These are phyloP conservation scores for Pterobdella sp. DNA, from an alignment of 2,888 invertebrate genomes.

Conservation along the genomic window DNA sequence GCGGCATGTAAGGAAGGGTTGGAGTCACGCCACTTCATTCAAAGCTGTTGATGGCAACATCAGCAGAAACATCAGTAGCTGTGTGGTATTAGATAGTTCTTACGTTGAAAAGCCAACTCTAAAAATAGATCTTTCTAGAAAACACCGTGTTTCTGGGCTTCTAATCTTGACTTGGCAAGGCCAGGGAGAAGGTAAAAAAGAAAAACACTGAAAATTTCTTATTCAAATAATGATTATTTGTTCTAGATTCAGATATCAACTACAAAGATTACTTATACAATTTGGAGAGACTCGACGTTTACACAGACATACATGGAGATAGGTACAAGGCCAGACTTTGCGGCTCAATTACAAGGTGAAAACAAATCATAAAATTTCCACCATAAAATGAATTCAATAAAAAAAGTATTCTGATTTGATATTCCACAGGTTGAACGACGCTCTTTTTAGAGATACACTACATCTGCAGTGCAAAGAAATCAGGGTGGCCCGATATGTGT, in stretches of 20 bases:
- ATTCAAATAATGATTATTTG: neutral
- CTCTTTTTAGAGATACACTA: constrained; percentile 19
- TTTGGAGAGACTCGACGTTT: constrained; percentile 21
- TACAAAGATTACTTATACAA: constrained; percentile 28
- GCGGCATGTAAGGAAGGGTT: constrained; percentile 49
- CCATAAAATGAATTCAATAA: too few species aligned
- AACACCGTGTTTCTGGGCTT: constrained; percentile 49
- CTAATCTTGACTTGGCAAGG: constrained; percentile 26
- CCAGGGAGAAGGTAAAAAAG: constrained; percentile 5
- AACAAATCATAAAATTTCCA: neutral
- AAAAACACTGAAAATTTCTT: neutral
- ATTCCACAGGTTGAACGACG: constrained; percentile 23
- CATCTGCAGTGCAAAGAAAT: constrained; percentile 24
- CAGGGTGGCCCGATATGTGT: constrained; percentile 18
- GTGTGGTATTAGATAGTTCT: constrained; percentile 55
- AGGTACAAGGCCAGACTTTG: constrained; percentile 13
- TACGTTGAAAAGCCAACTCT: constrained; percentile 55
- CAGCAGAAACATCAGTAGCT: constrained; percentile 46
- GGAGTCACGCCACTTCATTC: constrained; percentile 48
- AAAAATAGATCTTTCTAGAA: constrained; percentile 54
- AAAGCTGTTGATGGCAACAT: constrained; percentile 55
- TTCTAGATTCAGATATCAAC: constrained; percentile 21
- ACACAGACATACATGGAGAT: constrained; percentile 23
- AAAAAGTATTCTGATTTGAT: too few species aligned
- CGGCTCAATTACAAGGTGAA: constrained; percentile 15